These are phyloP conservation scores for Leiothrix lutea DNA, from an alignment of 2,113 vertebrate genomes.

Conservation along the genomic window DNA sequence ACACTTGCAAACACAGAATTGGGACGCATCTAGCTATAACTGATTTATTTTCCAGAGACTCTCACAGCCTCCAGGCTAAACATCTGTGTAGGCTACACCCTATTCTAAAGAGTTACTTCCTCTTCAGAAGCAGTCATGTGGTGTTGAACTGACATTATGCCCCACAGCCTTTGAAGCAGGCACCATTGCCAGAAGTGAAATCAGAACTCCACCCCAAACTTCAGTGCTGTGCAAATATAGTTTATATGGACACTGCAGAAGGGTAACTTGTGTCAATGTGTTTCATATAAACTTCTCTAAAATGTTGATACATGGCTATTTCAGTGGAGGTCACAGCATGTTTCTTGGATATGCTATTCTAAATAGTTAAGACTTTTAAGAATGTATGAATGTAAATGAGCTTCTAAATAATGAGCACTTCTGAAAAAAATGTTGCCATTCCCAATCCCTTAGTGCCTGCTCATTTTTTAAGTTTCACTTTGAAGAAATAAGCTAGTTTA, in stretches of 20 bases:
- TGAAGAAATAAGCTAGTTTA: background rate
- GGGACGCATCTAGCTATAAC: background rate
- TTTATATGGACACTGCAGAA: background rate
- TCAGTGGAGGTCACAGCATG: background rate
- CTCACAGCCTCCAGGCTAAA: slow-evolving; percentile 6
- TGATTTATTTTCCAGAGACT: background rate
- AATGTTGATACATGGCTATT: background rate
- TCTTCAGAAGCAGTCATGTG: background rate
- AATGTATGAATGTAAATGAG: background rate
- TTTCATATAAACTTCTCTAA: background rate
- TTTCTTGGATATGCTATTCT: background rate
- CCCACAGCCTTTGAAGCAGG: background rate
- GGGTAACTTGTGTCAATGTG: background rate
- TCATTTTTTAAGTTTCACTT: background rate
- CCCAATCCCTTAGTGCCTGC: too few relatives aligned
- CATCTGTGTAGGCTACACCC: slow-evolving; percentile 12
- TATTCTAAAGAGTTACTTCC: slow-evolving; percentile 8
- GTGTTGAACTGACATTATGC: background rate
- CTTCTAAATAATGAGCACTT: background rate
- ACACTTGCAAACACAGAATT: background rate
- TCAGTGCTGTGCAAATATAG: background rate
- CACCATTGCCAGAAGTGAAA: background rate
- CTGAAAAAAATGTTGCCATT: background rate
- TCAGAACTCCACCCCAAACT: background rate
- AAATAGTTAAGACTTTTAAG: background rate